Conservation (phyloP, 35 echinoderm and acorn worm genomes). For the Eucidaris tribuloides region DNA sequence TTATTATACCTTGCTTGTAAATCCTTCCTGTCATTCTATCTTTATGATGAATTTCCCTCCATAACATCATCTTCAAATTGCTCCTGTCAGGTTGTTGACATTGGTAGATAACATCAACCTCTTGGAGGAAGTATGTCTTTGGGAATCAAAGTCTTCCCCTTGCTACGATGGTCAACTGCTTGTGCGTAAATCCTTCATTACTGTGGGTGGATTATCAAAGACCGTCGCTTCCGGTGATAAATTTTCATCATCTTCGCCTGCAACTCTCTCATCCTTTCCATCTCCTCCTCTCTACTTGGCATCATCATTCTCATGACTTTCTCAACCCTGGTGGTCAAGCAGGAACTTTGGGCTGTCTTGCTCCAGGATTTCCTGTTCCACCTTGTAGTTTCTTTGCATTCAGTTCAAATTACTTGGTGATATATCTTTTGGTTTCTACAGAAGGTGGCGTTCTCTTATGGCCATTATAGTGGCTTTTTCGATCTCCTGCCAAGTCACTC, state of each 20-base stretch:
- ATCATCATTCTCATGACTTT: not conserved
- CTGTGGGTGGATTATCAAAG: too few species aligned
- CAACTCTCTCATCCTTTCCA: not conserved
- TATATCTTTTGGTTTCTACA: not conserved
- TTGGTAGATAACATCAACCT: too few species aligned
- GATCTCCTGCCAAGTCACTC: not conserved
- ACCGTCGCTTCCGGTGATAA: too few species aligned
- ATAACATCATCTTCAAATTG: too few species aligned
- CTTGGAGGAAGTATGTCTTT: too few species aligned
- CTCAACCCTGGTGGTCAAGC: not conserved
- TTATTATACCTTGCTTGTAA: too few species aligned
- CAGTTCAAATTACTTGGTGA: not conserved
- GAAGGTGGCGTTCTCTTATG: not conserved
- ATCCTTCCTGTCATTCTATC: too few species aligned
- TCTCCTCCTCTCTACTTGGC: not conserved
- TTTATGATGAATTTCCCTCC: too few species aligned
- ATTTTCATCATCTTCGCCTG: not conserved
- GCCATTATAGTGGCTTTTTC: conserved; percentile 10
- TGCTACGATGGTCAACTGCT: too few species aligned
- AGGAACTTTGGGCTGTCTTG: not conserved
- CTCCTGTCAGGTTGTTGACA: too few species aligned
- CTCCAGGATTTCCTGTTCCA: not conserved
- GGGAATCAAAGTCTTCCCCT: too few species aligned
- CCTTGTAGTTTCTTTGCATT: not conserved
- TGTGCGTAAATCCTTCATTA: too few species aligned